These are phyloP conservation scores for Thunnus thynnus DNA, from an alignment of 2,113 vertebrate genomes.

Conservation along the genomic window DNA sequence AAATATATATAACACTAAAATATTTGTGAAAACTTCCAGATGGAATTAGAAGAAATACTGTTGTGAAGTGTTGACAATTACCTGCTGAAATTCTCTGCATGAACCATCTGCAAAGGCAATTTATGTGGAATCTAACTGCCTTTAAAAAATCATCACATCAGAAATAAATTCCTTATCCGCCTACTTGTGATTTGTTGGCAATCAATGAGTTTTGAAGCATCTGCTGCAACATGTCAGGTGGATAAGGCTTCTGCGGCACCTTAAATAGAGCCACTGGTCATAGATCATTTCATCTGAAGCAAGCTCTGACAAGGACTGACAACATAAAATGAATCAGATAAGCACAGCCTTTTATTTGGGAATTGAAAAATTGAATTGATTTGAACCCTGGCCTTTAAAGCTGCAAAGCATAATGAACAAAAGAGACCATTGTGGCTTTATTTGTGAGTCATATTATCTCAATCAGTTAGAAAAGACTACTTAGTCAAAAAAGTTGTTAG, in stretches of 20 bases:
- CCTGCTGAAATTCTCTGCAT: background rate
- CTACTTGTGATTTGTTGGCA: conserved; percentile 34
- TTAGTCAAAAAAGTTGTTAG: background rate
- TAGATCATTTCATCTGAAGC: conserved; percentile 48
- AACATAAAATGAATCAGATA: conserved; percentile 2
- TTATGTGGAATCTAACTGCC: background rate
- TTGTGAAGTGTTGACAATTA: background rate
- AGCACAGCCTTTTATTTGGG: background rate
- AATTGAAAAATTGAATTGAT: background rate
- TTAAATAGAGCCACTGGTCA: conserved; percentile 9
- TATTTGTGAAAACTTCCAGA: background rate
- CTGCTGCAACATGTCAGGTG: conserved; percentile 60
- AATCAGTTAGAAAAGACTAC: background rate
- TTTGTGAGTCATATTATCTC: background rate
- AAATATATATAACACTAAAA: background rate
- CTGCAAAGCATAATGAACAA: background rate
- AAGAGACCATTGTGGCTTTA: background rate
- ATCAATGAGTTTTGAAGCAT: conserved; percentile 33
- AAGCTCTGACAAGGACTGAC: conserved; percentile 52
- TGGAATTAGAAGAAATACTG: background rate
- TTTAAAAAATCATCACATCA: conserved; percentile 7
- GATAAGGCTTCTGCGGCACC: conserved; percentile 48
- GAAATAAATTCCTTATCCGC: conserved; percentile 9
- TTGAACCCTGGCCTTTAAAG: background rate
- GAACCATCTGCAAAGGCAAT: background rate